Percentiles rank a stretch among this genome's conserved stretches.
Evolutionary conservation across 2,797 vertebrate genomes (phyloP).

Genomic region (Parauchenoglanis punctatus): DNA sequence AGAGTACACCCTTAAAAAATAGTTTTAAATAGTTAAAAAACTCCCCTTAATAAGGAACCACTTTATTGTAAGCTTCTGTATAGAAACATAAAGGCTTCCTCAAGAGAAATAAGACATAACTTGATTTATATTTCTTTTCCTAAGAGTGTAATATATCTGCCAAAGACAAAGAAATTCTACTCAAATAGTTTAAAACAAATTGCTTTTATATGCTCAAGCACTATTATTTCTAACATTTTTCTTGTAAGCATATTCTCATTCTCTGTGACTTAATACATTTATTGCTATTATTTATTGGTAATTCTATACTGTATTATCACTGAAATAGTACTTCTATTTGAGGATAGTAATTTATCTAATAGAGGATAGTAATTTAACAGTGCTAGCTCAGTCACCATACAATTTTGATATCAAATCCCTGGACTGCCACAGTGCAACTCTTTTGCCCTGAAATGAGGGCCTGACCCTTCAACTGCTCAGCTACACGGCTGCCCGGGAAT

Average conservation of each 20-base stretch:
- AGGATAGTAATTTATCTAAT: too few species aligned
- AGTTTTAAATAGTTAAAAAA: not conserved
- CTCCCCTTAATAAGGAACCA: not conserved
- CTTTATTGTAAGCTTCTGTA: not conserved
- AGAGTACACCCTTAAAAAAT: not conserved
- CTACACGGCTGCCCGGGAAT: not conserved
- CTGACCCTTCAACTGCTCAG: not conserved
- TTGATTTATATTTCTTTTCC: not conserved
- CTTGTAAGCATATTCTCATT: too few species aligned
- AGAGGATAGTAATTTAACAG: not conserved
- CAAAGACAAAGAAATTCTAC: not conserved
- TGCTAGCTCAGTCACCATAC: not conserved
- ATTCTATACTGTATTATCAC: not conserved
- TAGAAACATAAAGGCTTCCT: not conserved
- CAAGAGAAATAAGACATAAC: not conserved
- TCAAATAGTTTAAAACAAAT: not conserved
- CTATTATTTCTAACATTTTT: not conserved
- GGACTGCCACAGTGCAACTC: not conserved
- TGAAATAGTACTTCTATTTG: not conserved
- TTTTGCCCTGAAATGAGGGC: not conserved
- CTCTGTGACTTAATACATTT: not conserved
- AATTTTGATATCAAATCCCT: not conserved
- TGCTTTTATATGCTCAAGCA: not conserved
- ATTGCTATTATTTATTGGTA: not conserved
- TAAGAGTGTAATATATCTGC: not conserved